phyloP scores from a whole-genome alignment of 1,140 invertebrate species.

The Drosophila quadrilineata region DNA sequence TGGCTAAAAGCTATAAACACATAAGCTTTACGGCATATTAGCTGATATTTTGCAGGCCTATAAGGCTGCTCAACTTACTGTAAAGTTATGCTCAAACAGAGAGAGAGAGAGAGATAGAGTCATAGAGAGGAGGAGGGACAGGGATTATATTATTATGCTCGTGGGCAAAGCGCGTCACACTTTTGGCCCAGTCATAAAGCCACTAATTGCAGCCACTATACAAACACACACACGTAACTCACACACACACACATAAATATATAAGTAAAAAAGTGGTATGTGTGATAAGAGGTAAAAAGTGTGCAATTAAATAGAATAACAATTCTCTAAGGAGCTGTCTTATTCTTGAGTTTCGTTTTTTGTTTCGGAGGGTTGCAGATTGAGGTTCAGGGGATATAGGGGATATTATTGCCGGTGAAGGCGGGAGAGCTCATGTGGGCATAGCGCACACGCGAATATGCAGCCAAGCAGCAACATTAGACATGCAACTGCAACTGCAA shows the following conservation, averaged over 20 bases:
- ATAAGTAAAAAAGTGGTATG: background rate
- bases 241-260: conserved; percentile 1
- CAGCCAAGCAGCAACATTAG: conserved; percentile 76
- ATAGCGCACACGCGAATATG: conserved; percentile 75
- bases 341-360: no score
- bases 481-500: conserved; percentile 64
- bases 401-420: background rate
- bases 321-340: no score
- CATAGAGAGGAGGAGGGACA: background rate
- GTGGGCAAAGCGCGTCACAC: conserved; percentile 27
- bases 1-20: conserved; percentile 4
- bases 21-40: background rate
- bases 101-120: background rate
- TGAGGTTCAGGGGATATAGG: background rate
- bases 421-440: conserved; percentile 42
- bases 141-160: conserved; percentile 15
- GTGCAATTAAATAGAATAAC: conserved; percentile 35
- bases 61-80: no score
- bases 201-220: conserved; percentile 30
- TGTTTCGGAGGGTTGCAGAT: no score
- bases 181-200: conserved; percentile 31
- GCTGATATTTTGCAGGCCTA: no score
- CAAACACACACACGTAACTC: background rate
- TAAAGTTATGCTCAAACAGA: conserved; percentile 2
- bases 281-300: conserved; percentile 39